These are phyloP conservation scores for Antennarius striatus DNA, from an alignment of 2,113 vertebrate species.

Conservation along the genomic window DNA sequence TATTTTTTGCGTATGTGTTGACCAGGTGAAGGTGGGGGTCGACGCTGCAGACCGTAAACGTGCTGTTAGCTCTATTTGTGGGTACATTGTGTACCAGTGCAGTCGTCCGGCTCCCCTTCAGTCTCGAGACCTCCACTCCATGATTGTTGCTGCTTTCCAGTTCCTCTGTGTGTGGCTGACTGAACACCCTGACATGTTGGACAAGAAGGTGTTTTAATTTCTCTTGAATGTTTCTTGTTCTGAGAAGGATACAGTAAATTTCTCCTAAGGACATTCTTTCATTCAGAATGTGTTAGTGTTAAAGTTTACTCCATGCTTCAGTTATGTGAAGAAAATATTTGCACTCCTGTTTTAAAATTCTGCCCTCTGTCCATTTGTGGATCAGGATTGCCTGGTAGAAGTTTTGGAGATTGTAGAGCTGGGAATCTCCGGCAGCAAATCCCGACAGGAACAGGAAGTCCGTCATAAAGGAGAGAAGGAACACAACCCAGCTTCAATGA, in stretches of 20 bases:
- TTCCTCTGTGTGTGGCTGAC: slow-evolving; percentile 97
- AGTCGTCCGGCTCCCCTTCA: slow-evolving; percentile 93
- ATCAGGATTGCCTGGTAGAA: slow-evolving; percentile 92
- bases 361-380: background rate
- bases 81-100: slow-evolving; percentile 94
- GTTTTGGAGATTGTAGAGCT: slow-evolving; percentile 96
- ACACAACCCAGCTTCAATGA: slow-evolving; percentile 94
- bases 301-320: background rate
- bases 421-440: slow-evolving; percentile 96
- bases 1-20: background rate
- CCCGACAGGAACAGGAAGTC: slow-evolving; percentile 90
- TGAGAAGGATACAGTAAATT: too few species aligned
- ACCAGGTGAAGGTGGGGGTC: slow-evolving; percentile 85
- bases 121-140: slow-evolving; percentile 94
- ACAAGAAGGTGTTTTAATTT: slow-evolving; percentile 85
- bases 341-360: background rate
- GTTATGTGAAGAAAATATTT: background rate
- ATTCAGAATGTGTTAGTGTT: too few species aligned
- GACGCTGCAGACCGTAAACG: slow-evolving; percentile 86
- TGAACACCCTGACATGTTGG: slow-evolving; percentile 92
- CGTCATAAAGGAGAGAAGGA: slow-evolving; percentile 96
- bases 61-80: slow-evolving; percentile 90
- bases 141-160: slow-evolving; percentile 97
- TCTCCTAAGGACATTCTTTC: too few species aligned
- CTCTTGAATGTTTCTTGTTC: too few species aligned